A percentile compares a stretch with the other conserved stretches of the same genome.
Evolutionary conservation across 2,797 vertebrate genomes (phyloP).

Genomic region (Columba guinea): DNA sequence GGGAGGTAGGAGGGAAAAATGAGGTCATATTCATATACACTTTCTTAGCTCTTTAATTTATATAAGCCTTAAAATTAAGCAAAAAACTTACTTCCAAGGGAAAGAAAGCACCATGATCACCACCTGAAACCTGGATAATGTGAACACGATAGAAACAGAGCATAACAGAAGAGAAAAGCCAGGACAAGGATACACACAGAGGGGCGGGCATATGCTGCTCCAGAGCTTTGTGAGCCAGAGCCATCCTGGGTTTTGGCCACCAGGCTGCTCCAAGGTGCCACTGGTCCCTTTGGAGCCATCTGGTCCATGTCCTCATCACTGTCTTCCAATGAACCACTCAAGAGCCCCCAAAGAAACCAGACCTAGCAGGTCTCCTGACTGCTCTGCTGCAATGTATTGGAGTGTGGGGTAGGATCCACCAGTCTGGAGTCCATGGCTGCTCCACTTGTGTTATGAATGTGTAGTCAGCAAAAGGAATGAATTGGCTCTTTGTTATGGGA

Average conservation of each 20-base stretch:
- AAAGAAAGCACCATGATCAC: neutral
- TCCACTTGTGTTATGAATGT: neutral
- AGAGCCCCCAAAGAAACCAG: neutral
- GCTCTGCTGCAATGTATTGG: neutral
- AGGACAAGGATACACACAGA: neutral
- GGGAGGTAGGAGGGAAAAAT: constrained; percentile 69
- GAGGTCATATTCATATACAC: constrained; percentile 66
- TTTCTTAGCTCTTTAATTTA: constrained; percentile 68
- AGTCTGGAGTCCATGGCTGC: neutral
- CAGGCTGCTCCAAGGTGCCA: neutral
- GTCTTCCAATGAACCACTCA: neutral
- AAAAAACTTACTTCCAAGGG: neutral
- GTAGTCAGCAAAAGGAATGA: neutral
- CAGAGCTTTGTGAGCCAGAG: neutral
- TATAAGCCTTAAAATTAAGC: constrained; percentile 54
- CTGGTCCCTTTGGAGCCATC: neutral
- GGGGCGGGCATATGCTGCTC: neutral
- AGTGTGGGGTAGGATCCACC: neutral
- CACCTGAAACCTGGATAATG: neutral
- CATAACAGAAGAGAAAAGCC: neutral
- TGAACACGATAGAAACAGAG: neutral
- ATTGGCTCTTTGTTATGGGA: neutral
- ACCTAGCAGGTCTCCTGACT: neutral
- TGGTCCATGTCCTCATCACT: neutral
- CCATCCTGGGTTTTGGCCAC: neutral